Percentiles rank a stretch among this genome's conserved stretches.
Conservation (phyloP, 1,140 invertebrate genomes). For the Drosophila busckii region DNA sequence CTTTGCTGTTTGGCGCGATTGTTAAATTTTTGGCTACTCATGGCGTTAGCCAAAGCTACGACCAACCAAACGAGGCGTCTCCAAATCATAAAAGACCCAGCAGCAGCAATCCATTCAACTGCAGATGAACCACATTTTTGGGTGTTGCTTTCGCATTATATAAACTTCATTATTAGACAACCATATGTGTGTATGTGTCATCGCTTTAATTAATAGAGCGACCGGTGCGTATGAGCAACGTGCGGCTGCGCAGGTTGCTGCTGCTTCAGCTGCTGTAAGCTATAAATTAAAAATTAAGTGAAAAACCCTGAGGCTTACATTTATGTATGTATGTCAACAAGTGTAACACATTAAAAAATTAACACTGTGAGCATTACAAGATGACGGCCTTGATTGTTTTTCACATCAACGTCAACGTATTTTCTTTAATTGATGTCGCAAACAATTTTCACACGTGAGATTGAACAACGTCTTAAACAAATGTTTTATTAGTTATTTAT, state of each 20-base stretch:
- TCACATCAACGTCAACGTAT: conserved; percentile 3
- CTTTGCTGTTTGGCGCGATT: conserved; percentile 9
- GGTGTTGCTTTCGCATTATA: conserved; percentile 54
- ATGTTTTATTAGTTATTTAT: conserved; percentile 27
- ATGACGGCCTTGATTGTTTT: conserved; percentile 19
- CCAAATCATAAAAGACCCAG: no score
- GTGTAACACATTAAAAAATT: conserved; percentile 57
- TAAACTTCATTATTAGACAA: conserved; percentile 65
- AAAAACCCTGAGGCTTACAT: conserved; percentile 17
- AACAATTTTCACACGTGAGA: conserved; percentile 43
- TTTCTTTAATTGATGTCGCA: conserved; percentile 36
- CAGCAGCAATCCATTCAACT: not conserved
- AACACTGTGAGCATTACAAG: conserved; percentile 33
- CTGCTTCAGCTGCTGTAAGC: conserved; percentile 6
- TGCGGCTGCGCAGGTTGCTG: conserved; percentile 32
- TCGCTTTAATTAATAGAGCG: conserved; percentile 68
- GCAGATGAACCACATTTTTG: conserved; percentile 6
- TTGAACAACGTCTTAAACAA: not conserved
- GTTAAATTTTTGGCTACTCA: conserved; percentile 29
- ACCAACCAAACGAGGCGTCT: no score
- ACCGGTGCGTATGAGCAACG: conserved; percentile 48
- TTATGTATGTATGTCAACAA: conserved; percentile 34
- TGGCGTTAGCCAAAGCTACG: no score
- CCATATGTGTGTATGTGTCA: conserved; percentile 43
- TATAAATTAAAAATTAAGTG: not conserved